phyloP scores from a whole-genome alignment of 2,797 vertebrate genomes.

The Neomorphus geoffroyi region DNA sequence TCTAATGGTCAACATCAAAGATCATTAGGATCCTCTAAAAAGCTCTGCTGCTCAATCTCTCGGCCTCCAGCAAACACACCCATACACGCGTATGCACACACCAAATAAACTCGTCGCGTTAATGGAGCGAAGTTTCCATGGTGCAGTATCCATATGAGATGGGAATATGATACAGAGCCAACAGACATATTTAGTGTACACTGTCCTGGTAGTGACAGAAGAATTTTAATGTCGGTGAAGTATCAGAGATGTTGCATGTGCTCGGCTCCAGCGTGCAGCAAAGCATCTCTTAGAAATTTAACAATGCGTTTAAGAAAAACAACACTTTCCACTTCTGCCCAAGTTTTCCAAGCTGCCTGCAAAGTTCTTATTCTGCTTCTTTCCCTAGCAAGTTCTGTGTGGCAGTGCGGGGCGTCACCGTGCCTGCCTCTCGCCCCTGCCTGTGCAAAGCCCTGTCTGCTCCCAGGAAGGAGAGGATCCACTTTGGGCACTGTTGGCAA shows the following conservation, averaged over 20 bases:
- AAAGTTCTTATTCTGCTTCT: conserved; percentile 22
- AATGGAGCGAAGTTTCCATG: conserved; percentile 20
- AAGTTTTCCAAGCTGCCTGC: background rate
- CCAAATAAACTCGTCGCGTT: background rate
- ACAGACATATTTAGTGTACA: background rate
- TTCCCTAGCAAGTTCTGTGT: background rate
- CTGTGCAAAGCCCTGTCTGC: background rate
- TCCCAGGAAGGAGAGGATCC: background rate
- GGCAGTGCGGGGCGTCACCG: background rate
- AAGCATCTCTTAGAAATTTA: background rate
- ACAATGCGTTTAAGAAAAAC: background rate
- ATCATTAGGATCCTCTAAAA: conserved; percentile 3
- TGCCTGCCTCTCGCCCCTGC: background rate
- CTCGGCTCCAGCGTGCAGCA: background rate
- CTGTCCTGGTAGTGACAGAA: background rate
- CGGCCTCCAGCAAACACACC: conserved; percentile 27
- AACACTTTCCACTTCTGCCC: background rate
- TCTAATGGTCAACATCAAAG: conserved; percentile 45
- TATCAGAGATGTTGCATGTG: background rate
- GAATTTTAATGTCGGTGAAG: background rate
- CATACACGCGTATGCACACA: background rate
- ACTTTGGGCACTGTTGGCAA: background rate
- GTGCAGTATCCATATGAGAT: conserved; percentile 18
- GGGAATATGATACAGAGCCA: conserved; percentile 28
- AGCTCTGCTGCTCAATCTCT: background rate